Conservation (phyloP, 2,113 vertebrate genomes). For the Leiothrix lutea region DNA sequence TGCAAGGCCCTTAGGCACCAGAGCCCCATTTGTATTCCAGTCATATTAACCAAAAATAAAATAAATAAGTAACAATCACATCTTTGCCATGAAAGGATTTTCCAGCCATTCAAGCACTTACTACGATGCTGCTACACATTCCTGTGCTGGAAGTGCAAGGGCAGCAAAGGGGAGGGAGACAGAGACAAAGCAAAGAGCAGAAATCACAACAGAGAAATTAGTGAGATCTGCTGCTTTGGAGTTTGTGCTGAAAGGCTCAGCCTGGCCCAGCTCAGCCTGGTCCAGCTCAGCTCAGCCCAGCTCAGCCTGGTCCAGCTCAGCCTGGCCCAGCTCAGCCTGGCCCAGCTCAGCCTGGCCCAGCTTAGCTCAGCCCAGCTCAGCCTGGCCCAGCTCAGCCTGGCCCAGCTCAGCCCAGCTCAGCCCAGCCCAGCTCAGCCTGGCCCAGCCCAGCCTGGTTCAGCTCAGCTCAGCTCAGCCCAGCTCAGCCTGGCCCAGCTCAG, state of each 20-base stretch:
- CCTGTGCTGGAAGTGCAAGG: background rate
- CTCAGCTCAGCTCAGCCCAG: background rate
- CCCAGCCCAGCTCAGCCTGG: background rate
- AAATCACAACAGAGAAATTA: background rate
- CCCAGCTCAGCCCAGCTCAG: background rate
- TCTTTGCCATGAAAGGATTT: slow-evolving; percentile 33
- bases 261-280: background rate
- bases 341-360: background rate
- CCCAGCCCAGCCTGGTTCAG: no score
- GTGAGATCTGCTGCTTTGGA: background rate
- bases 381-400: no score
- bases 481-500: background rate
- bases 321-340: no score
- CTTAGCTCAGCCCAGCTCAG: no score
- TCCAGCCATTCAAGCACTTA: slow-evolving; percentile 5
- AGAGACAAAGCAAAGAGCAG: background rate
- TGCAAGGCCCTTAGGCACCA: slow-evolving; percentile 29
- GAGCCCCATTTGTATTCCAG: slow-evolving; percentile 47
- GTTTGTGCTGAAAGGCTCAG: background rate
- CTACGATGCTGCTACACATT: background rate
- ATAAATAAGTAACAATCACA: slow-evolving; percentile 48
- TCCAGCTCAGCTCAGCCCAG: background rate
- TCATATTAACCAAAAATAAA: slow-evolving; percentile 36
- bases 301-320: background rate
- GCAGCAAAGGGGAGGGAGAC: slow-evolving; percentile 13